Conservation (phyloP, 1,140 invertebrate genomes). For the Drosophila asahinai region DNA sequence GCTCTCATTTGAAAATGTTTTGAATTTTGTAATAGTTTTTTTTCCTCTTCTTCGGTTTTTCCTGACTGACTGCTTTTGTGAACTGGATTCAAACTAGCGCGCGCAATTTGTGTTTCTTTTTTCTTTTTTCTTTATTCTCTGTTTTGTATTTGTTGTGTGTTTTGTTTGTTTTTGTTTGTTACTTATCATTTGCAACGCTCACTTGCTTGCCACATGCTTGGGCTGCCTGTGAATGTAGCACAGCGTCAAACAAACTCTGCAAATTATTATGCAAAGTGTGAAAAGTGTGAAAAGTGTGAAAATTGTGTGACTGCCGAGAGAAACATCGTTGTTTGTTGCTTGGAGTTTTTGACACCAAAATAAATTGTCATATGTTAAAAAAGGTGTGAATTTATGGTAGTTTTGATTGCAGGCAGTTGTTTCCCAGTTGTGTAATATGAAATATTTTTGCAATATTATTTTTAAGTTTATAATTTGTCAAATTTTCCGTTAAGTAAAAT, state of each 20-base stretch:
- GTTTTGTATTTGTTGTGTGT: slow-evolving; percentile 10
- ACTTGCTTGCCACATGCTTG: slow-evolving; percentile 46
- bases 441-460: neutral
- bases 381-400: neutral
- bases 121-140: neutral
- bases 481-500: neutral
- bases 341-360: slow-evolving; percentile 4
- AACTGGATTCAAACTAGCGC: slow-evolving; percentile 44
- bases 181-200: slow-evolving; percentile 46
- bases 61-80: slow-evolving; percentile 48
- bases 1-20: slow-evolving; percentile 42
- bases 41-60: slow-evolving; percentile 16
- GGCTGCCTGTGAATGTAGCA: slow-evolving; percentile 18
- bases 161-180: slow-evolving; percentile 28
- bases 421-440: neutral
- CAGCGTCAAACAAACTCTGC: slow-evolving; percentile 32
- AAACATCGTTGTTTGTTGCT: slow-evolving; percentile 10
- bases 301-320: slow-evolving; percentile 29
- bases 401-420: neutral
- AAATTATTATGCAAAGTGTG: slow-evolving; percentile 59
- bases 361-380: slow-evolving; percentile 6
- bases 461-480: neutral
- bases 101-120: slow-evolving; percentile 47
- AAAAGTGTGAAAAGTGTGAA: slow-evolving; percentile 52
- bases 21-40: slow-evolving; percentile 56